phyloP scores from a whole-genome alignment of 2,888 invertebrate species.

The Rhagium mordax region DNA sequence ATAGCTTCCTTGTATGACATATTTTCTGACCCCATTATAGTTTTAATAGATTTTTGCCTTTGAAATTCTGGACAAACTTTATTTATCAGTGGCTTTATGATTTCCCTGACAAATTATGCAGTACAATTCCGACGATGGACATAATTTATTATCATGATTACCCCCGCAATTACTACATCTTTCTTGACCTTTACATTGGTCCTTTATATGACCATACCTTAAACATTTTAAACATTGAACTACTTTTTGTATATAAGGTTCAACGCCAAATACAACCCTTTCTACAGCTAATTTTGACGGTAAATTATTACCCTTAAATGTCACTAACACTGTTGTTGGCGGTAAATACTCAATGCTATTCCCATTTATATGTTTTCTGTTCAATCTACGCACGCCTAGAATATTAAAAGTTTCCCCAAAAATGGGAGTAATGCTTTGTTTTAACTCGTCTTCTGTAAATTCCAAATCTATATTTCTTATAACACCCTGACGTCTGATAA shows the following conservation, averaged over 20 bases:
- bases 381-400: background rate
- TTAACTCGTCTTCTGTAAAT: background rate
- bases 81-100: background rate
- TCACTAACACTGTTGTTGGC: background rate
- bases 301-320: background rate
- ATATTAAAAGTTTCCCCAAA: background rate
- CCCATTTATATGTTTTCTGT: background rate
- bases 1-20: background rate
- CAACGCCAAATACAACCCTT: background rate
- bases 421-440: background rate
- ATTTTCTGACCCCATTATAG: background rate
- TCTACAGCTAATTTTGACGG: background rate
- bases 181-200: slow-evolving; percentile 3
- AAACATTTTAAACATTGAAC: slow-evolving; percentile 21
- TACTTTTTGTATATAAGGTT: background rate
- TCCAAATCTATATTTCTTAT: background rate
- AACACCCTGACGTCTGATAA: background rate
- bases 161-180: background rate
- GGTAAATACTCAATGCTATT: no score
- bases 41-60: background rate
- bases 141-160: no score
- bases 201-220: slow-evolving; percentile 3
- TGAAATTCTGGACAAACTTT: background rate
- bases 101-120: no score
- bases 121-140: no score